phyloP scores from a whole-genome alignment of 1,140 invertebrate species.

The Drosophila nigromelanica region DNA sequence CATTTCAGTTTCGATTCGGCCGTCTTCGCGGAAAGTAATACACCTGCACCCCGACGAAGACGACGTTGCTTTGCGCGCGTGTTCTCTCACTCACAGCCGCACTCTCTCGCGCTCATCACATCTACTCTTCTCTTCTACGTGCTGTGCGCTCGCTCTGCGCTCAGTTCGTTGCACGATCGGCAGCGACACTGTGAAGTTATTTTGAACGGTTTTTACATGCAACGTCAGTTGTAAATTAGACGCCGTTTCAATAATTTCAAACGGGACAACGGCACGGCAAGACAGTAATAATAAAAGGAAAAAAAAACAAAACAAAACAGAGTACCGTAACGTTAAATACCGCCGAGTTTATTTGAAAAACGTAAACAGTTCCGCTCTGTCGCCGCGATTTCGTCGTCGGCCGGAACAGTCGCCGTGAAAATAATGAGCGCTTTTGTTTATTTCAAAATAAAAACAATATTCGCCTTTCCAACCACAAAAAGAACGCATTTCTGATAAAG shows the following conservation, averaged over 20 bases:
- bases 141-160: conserved; percentile 13
- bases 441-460: conserved; percentile 81
- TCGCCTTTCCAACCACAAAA: conserved; percentile 80
- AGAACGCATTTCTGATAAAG: conserved; percentile 79
- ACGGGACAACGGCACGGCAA: conserved; percentile 10
- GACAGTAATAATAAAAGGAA: neutral
- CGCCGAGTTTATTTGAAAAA: conserved; percentile 25
- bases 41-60: conserved; percentile 40
- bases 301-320: neutral
- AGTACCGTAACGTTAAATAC: conserved; percentile 23
- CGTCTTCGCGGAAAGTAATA: conserved; percentile 77
- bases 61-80: conserved; percentile 6
- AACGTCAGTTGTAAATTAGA: conserved; percentile 57
- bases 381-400: conserved; percentile 1
- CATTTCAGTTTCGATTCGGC: conserved; percentile 75
- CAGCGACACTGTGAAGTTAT: conserved; percentile 33
- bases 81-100: conserved; percentile 7
- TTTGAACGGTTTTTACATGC: conserved; percentile 61
- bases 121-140: conserved; percentile 48
- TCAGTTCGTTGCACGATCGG: conserved; percentile 57
- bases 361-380: conserved; percentile 37
- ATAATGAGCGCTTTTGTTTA: conserved; percentile 79
- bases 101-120: conserved; percentile 12
- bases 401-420: conserved; percentile 48
- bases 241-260: conserved; percentile 49